Evolutionary conservation across 2,888 invertebrate species (phyloP).

Genomic region (Thecocarcelia acutangulata): DNA sequence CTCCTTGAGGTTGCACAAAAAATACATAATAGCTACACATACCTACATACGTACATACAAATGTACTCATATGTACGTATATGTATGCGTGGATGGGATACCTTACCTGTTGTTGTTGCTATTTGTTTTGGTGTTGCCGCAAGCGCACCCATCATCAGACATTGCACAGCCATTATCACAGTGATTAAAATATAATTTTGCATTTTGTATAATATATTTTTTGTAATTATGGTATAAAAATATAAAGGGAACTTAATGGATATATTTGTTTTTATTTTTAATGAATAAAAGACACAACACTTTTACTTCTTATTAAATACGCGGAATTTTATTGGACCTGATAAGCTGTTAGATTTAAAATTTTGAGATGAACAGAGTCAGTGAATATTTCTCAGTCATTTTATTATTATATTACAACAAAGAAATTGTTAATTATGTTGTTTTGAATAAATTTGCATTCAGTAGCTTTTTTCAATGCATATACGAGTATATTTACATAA

Average conservation of each 20-base stretch:
- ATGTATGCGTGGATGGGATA: neutral
- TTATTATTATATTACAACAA: constrained; percentile 31
- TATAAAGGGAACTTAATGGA: neutral
- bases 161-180: constrained; percentile 79
- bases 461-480: too few relatives aligned
- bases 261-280: neutral
- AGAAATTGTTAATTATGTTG: too few relatives aligned
- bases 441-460: too few relatives aligned
- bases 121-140: constrained; percentile 76
- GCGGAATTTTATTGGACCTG: too few relatives aligned
- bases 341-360: neutral
- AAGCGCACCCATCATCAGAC: constrained; percentile 75
- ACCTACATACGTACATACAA: too few relatives aligned
- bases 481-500: too few relatives aligned
- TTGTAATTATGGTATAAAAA: constrained; percentile 66
- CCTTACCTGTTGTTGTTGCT: constrained; percentile 78
- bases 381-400: constrained; percentile 38
- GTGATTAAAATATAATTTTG: constrained; percentile 78
- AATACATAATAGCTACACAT: too few relatives aligned
- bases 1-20: too few relatives aligned
- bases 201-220: constrained; percentile 74
- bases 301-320: constrained; percentile 34
- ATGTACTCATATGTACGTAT: neutral
- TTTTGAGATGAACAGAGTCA: constrained; percentile 6
- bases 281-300: constrained; percentile 17